Percentiles rank a stretch among this genome's conserved stretches.
Evolutionary conservation across 2,797 vertebrate species (phyloP).

Genomic region (Anolis apletophallus): DNA sequence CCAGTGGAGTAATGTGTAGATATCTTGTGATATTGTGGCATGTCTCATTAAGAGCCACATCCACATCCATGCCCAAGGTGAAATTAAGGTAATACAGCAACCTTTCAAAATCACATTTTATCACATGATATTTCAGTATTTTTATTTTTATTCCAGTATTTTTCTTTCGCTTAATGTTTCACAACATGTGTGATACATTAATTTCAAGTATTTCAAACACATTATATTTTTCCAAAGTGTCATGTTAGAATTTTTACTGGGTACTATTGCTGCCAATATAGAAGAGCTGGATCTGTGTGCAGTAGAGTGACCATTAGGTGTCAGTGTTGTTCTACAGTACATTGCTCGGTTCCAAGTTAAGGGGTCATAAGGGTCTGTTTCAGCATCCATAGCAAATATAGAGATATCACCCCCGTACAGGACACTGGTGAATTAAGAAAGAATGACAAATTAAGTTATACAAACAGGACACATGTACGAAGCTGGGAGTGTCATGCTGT

Average conservation of each 20-base stretch:
- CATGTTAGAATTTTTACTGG: neutral
- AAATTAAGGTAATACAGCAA: neutral
- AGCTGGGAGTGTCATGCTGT: neutral
- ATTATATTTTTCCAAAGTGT: neutral
- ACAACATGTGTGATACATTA: neutral
- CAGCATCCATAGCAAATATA: rapidly evolving
- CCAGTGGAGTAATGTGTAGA: too few relatives aligned
- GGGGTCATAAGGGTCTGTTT: rapidly evolving
- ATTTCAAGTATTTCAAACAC: neutral
- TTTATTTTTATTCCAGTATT: neutral
- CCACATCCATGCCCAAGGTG: neutral
- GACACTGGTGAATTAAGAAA: neutral
- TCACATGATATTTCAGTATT: neutral
- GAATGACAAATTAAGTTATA: conserved; percentile 18
- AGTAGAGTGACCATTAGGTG: conserved; percentile 68
- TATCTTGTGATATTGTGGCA: too few relatives aligned
- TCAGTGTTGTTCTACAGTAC: conserved; percentile 69
- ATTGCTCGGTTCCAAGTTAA: rapidly evolving
- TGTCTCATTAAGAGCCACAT: too few relatives aligned
- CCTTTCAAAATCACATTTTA: neutral
- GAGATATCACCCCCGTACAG: neutral
- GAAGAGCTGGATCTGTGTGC: rapidly evolving
- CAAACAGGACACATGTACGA: neutral
- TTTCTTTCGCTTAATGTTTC: neutral
- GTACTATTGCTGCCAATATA: rapidly evolving